Conservation (phyloP, 2,888 invertebrate genomes). For the Xylota segnis region DNA sequence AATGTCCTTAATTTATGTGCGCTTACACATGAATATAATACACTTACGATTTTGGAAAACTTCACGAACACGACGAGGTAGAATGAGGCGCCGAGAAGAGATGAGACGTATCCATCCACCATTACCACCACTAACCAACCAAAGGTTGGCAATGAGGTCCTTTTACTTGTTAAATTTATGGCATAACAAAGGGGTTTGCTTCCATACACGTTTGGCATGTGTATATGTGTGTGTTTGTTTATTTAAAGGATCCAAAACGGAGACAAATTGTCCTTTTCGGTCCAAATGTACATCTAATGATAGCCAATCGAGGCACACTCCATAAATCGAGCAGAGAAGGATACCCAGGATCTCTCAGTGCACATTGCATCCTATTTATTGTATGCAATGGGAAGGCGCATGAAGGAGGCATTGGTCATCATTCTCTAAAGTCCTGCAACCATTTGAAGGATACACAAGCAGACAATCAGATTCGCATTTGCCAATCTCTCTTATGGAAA, state of each 20-base stretch:
- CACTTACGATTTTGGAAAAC: slow-evolving; percentile 76
- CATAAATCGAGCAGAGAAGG: slow-evolving; percentile 67
- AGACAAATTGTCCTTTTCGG: slow-evolving; percentile 77
- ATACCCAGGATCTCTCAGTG: slow-evolving; percentile 25
- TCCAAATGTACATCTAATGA: slow-evolving; percentile 76
- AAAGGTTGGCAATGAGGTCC: slow-evolving; percentile 74
- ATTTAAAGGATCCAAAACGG: slow-evolving; percentile 73
- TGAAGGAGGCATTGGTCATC: slow-evolving; percentile 53
- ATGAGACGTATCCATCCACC: slow-evolving; percentile 28
- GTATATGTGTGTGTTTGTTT: slow-evolving; percentile 43
- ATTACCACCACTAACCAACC: slow-evolving; percentile 51
- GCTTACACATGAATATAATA: slow-evolving; percentile 77
- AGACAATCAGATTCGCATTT: slow-evolving; percentile 74
- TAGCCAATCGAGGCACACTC: slow-evolving; percentile 77
- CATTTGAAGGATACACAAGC: slow-evolving; percentile 69
- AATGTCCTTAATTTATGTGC: slow-evolving; percentile 80
- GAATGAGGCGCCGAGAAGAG: slow-evolving; percentile 5
- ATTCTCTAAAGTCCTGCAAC: slow-evolving; percentile 46
- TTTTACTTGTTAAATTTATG: slow-evolving; percentile 69
- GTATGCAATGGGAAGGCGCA: slow-evolving; percentile 16
- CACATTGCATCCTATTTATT: not conserved
- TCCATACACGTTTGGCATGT: not conserved
- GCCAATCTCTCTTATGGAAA: slow-evolving; percentile 63
- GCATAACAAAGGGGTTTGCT: slow-evolving; percentile 55
- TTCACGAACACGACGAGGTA: slow-evolving; percentile 49